Base-by-base conservation (phyloP, 2,113 vertebrate species). In the Catharus bicknelli region DNA sequence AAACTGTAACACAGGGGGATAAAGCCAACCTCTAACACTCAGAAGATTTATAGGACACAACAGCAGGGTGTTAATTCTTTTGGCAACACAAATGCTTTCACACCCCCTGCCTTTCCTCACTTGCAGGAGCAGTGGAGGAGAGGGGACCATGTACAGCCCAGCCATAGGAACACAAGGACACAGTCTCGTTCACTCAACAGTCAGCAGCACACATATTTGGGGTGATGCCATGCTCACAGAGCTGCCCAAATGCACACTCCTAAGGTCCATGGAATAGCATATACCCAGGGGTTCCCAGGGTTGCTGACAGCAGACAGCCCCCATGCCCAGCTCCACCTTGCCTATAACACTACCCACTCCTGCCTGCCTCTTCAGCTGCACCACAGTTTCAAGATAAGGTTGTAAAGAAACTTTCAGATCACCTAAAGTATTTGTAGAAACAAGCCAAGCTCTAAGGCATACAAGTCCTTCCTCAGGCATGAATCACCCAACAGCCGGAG, bases 41-140 rank as follows among this genome's bases (percentile, higher is more conserved):
- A 38, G 50, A 69, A 93, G 93, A 93, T 94, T 95, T 94, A 94
- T 66, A 90, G 72, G 23, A 75, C 75, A 88, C 82, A 66, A 85
- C 75, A 85, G 75, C 63, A 80, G 93, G 63, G 82, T 93, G 95
- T 90, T 95, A 93, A 95, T 93, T 93, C 93, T 90, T 95, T 17
- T 70, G 90, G 85, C 55, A 94, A 91, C 59, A 62, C 63, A 76
- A 86, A 83, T 0, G 0, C 51, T 76, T 95, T 90, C 82, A 77
- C 85, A 87, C 10, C 5, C 62, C 26, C 45, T 61, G 75, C 75
- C 79, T 83, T 91, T 79, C 70, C 32, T 76, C 59, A 90, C 70
- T 42, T 1, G 0, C 51, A 40, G 75, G 38, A 77, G n/a, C 0
- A 1, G 73, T 61, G 55, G 22, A 68, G 48, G n/a, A 64, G 43